Evolutionary conservation across 2,888 invertebrate species (phyloP).

Genomic region (Pantelozetes paolii): DNA sequence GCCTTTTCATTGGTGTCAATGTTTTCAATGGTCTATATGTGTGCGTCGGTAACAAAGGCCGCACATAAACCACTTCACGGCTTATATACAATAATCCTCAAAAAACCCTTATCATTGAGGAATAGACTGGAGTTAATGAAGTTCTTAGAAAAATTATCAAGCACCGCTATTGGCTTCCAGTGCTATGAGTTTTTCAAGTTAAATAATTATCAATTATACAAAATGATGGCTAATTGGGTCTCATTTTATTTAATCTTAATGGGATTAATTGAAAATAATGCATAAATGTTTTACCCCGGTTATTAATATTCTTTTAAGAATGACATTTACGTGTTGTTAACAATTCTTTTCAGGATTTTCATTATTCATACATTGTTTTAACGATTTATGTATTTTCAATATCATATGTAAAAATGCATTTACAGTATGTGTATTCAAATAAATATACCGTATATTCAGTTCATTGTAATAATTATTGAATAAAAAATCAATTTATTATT

Average conservation of each 20-base stretch:
- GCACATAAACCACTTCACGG: neutral
- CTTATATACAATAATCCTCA: neutral
- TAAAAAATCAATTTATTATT: too few species aligned
- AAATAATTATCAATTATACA: neutral
- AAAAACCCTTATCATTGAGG: neutral
- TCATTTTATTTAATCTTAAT: neutral
- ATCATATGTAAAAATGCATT: too few species aligned
- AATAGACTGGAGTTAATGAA: neutral
- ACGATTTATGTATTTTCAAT: too few species aligned
- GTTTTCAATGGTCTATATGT: neutral
- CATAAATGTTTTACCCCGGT: too few species aligned
- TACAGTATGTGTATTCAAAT: too few species aligned
- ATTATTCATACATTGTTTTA: too few species aligned
- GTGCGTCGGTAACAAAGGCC: neutral
- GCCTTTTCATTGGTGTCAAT: neutral
- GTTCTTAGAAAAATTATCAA: neutral
- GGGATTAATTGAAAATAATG: neutral
- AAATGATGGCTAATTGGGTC: neutral
- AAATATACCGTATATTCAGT: too few species aligned
- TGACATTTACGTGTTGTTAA: too few species aligned
- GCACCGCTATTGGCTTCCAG: neutral
- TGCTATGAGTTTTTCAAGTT: neutral
- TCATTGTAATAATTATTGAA: too few species aligned
- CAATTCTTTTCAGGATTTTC: too few species aligned
- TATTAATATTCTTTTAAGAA: neutral